Percentiles rank a stretch among this genome's conserved stretches.
Conservation (phyloP, 2,888 invertebrate genomes). For the Sussaba pulchella region DNA sequence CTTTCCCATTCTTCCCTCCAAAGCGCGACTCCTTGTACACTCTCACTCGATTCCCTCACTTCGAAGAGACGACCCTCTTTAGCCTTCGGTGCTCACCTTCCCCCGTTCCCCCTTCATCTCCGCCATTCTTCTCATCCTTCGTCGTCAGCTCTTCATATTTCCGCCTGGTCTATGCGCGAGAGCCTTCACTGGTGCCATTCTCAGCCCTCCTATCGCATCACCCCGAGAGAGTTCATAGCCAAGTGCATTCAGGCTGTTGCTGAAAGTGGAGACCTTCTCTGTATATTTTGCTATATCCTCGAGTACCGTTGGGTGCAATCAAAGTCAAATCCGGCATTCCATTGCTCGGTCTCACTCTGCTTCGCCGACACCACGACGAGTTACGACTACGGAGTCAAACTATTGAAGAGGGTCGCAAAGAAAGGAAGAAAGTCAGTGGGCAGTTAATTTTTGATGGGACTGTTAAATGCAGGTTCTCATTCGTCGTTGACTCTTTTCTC, state of each 20-base stretch:
- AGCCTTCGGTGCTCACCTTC: slow-evolving; percentile 4
- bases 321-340: slow-evolving; percentile 79
- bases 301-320: slow-evolving; percentile 82
- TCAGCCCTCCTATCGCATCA: slow-evolving; percentile 64
- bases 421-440: slow-evolving; percentile 71
- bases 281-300: slow-evolving; percentile 72
- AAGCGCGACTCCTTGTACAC: slow-evolving; percentile 29
- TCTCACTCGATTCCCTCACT: slow-evolving; percentile 49
- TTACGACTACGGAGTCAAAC: slow-evolving; percentile 37
- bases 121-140: slow-evolving; percentile 31
- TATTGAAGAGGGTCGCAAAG: slow-evolving; percentile 22
- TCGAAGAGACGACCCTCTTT: slow-evolving; percentile 40
- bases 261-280: slow-evolving; percentile 32
- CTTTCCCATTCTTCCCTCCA: slow-evolving; percentile 14
- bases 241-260: slow-evolving; percentile 41
- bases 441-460: slow-evolving; percentile 83
- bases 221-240: slow-evolving; percentile 64
- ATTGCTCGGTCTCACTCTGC: not conserved
- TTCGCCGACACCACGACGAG: slow-evolving; percentile 3
- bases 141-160: slow-evolving; percentile 60
- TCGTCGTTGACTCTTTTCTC: slow-evolving; percentile 63
- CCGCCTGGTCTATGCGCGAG: slow-evolving; percentile 34
- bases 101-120: slow-evolving; percentile 34
- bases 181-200: slow-evolving; percentile 31
- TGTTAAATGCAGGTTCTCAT: slow-evolving; percentile 81